These are phyloP conservation scores for Synergus japonicus DNA, from an alignment of 2,888 invertebrate species.

Conservation along the genomic window DNA sequence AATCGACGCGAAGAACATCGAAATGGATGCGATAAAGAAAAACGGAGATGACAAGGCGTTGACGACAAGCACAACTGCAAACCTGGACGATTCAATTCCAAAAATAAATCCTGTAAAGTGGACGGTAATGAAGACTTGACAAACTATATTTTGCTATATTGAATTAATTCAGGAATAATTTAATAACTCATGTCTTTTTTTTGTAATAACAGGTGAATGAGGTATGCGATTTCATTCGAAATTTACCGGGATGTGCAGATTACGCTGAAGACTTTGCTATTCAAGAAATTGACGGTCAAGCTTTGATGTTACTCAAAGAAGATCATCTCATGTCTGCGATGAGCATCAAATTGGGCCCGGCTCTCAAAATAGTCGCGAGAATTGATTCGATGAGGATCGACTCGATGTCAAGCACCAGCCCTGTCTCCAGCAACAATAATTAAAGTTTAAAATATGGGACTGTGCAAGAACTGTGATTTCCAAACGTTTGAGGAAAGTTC, in stretches of 20 bases:
- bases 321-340: conserved; percentile 97
- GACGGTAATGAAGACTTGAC: conserved; percentile 78
- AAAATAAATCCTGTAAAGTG: conserved; percentile 83
- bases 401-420: conserved; percentile 65
- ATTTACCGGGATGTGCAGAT: conserved; percentile 92
- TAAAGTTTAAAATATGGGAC: conserved; percentile 43
- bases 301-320: conserved; percentile 92
- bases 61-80: conserved; percentile 60
- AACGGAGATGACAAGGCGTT: conserved; percentile 77
- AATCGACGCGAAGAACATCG: conserved; percentile 68
- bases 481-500: conserved; percentile 12
- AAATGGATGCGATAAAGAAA: conserved; percentile 66
- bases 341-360: conserved; percentile 97
- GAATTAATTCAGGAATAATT: neutral
- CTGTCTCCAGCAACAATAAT: conserved; percentile 60
- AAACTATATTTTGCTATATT: neutral
- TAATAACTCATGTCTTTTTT: conserved; percentile 22
- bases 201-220: conserved; percentile 84
- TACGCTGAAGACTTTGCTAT: conserved; percentile 96
- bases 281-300: conserved; percentile 98
- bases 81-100: conserved; percentile 72
- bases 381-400: conserved; percentile 90
- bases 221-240: conserved; percentile 93
- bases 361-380: conserved; percentile 95
- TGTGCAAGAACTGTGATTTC: conserved; percentile 32